Conservation (phyloP, 64 coral and sea anemone genomes). For the Platygyra sinensis region DNA sequence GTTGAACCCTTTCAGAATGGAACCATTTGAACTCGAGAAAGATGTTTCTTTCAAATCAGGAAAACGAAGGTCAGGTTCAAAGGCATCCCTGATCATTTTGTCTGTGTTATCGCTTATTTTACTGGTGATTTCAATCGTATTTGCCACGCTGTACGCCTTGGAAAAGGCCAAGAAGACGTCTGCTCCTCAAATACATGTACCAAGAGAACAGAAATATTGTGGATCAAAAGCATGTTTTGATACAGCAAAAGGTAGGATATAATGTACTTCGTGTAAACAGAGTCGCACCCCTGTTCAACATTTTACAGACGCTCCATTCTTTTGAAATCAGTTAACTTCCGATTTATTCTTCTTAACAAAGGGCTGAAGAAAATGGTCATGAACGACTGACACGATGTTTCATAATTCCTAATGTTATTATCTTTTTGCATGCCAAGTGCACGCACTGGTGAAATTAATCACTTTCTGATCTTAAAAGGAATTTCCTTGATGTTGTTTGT, state of each 20-base stretch:
- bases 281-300: not conserved
- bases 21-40: not conserved
- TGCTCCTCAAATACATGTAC: too few relatives aligned
- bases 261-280: not conserved
- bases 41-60: not conserved
- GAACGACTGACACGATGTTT: too few relatives aligned
- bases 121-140: conserved; percentile 27
- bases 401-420: too few relatives aligned
- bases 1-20: not conserved
- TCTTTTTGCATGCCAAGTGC: too few relatives aligned
- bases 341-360: too few relatives aligned
- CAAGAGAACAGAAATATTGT: conserved; percentile 5
- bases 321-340: too few relatives aligned
- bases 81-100: not conserved
- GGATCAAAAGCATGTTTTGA: conserved; percentile 18
- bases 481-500: too few relatives aligned
- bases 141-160: conserved; percentile 28
- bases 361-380: too few relatives aligned
- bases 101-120: not conserved
- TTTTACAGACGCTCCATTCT: too few relatives aligned
- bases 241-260: not conserved
- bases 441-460: too few relatives aligned
- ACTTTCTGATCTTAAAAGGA: too few relatives aligned
- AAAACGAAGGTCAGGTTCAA: not conserved
- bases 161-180: conserved; percentile 3